A percentile compares a stretch with the other conserved stretches of the same genome.
Evolutionary conservation across 2,888 invertebrate species (phyloP).

Genomic region (Bellardia bayeri): DNA sequence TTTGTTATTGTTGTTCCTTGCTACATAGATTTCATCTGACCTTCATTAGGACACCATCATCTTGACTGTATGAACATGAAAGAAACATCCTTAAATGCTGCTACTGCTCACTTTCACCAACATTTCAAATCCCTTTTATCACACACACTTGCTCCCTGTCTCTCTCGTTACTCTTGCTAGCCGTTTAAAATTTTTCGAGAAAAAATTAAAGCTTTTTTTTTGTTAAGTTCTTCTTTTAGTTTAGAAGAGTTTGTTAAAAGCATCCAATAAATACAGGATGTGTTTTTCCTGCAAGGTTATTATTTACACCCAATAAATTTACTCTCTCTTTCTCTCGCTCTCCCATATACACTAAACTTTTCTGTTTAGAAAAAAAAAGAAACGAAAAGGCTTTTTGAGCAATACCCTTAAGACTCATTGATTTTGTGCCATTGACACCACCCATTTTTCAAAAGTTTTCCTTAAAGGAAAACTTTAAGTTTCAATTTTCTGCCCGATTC

Average conservation of each 20-base stretch:
- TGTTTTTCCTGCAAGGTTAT: slow-evolving; percentile 64
- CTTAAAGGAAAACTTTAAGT: not conserved
- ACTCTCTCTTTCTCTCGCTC: not conserved
- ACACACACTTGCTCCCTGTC: not conserved
- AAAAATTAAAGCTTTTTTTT: slow-evolving; percentile 43
- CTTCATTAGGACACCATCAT: slow-evolving; percentile 72
- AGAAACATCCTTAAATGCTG: slow-evolving; percentile 40
- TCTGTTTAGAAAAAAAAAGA: not conserved
- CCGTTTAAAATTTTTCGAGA: not conserved
- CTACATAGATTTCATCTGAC: slow-evolving; percentile 64
- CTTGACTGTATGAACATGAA: slow-evolving; percentile 46
- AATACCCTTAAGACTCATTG: not conserved
- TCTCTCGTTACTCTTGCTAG: not conserved
- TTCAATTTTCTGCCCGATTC: slow-evolving; percentile 9
- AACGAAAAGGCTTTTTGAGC: not conserved
- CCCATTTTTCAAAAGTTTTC: slow-evolving; percentile 49
- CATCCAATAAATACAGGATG: slow-evolving; percentile 50
- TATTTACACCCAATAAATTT: slow-evolving; percentile 16
- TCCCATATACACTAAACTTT: slow-evolving; percentile 10
- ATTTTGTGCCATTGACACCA: slow-evolving; percentile 49
- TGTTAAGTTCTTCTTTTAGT: slow-evolving; percentile 7
- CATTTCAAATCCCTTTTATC: slow-evolving; percentile 22
- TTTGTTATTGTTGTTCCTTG: slow-evolving; percentile 45
- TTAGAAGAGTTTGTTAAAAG: slow-evolving; percentile 24
- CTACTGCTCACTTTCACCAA: slow-evolving; percentile 27